These are phyloP conservation scores for Drosophila miranda DNA, from an alignment of 1,140 invertebrate species.

Conservation along the genomic window DNA sequence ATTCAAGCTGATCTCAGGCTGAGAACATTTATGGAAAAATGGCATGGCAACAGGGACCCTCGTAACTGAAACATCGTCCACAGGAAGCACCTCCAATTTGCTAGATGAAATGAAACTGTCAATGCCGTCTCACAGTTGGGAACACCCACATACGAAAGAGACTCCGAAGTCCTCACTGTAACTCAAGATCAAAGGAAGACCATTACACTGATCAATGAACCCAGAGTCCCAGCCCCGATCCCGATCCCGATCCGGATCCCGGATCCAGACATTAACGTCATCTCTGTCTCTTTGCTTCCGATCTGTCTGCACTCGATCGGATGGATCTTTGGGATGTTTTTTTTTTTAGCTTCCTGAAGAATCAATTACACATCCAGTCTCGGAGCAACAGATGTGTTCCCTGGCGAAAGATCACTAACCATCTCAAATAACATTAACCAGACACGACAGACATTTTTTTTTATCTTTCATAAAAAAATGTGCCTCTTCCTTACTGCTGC, in stretches of 20 bases:
- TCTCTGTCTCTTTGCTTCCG: conserved; percentile 61
- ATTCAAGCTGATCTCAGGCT: not conserved
- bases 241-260: not conserved
- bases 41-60: conserved; percentile 26
- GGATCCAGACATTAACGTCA: conserved; percentile 51
- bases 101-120: not conserved
- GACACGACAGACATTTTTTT: conserved; percentile 53
- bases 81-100: not conserved
- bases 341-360: conserved; percentile 68
- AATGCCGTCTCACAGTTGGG: not conserved
- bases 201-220: conserved; percentile 70
- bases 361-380: conserved; percentile 54
- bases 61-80: not conserved
- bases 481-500: conserved; percentile 24
- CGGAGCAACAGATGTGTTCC: conserved; percentile 66
- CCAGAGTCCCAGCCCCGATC: conserved; percentile 7
- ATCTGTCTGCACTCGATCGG: conserved; percentile 55
- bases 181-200: conserved; percentile 73
- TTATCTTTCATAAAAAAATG: conserved; percentile 1
- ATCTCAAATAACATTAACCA: conserved; percentile 55
- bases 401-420: conserved; percentile 50
- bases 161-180: conserved; percentile 15
- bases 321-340: not conserved
- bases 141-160: not conserved
- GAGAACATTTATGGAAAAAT: too few species aligned